A percentile compares a stretch with the other conserved stretches of the same genome.
phyloP scores from a whole-genome alignment of 2,797 vertebrate genomes.

The Etheostoma perlongum region DNA sequence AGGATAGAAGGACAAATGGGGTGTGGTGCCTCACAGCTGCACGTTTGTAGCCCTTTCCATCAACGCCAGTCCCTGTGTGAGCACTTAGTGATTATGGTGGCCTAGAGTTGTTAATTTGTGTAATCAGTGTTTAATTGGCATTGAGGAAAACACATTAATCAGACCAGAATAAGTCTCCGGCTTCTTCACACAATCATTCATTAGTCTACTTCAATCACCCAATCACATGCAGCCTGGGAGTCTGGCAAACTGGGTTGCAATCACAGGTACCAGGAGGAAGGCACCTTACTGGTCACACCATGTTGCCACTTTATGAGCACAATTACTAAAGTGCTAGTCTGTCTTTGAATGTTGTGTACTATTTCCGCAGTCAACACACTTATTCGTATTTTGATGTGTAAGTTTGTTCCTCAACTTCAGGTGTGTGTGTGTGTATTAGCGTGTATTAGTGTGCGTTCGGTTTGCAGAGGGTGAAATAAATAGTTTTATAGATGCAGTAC shows the following conservation, averaged over 20 bases:
- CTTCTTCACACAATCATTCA: constrained; percentile 68
- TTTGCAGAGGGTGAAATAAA: constrained; percentile 14
- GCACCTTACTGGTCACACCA: constrained; percentile 40
- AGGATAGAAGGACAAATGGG: constrained; percentile 69
- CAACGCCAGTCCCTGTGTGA: constrained; percentile 68
- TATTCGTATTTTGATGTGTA: constrained; percentile 18
- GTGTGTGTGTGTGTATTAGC: not conserved
- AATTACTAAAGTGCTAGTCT: constrained; percentile 10
- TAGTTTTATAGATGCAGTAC: constrained; percentile 17
- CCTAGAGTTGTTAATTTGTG: constrained; percentile 81
- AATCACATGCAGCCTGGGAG: constrained; percentile 60
- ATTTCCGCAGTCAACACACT: constrained; percentile 5
- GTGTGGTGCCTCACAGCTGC: constrained; percentile 66
- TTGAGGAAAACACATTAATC: constrained; percentile 83
- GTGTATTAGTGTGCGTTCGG: not conserved
- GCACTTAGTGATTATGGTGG: constrained; percentile 76
- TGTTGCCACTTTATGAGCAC: constrained; percentile 31
- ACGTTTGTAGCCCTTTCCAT: constrained; percentile 57
- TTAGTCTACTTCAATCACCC: constrained; percentile 70
- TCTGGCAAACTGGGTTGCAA: constrained; percentile 41
- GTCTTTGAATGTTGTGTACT: constrained; percentile 11
- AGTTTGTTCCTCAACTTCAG: constrained; percentile 3
- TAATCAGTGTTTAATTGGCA: constrained; percentile 83
- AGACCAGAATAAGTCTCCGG: constrained; percentile 75
- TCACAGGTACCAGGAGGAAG: constrained; percentile 52